Conservation (phyloP, 2,797 vertebrate species). For the Phrynocephalus vlangalii region DNA sequence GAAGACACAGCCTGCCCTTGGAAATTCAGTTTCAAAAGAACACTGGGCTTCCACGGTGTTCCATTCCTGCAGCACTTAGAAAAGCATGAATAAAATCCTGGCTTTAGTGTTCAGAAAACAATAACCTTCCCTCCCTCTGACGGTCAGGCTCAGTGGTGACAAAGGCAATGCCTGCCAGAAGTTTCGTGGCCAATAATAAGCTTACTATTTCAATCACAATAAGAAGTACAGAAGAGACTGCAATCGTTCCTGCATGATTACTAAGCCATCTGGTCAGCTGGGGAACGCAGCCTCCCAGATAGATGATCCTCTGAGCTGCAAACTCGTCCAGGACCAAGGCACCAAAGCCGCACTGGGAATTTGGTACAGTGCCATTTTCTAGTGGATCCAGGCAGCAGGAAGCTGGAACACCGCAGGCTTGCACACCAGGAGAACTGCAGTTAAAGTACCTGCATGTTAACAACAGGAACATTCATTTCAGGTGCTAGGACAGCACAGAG, state of each 20-base stretch:
- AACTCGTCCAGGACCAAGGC: slow-evolving; percentile 78
- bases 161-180: slow-evolving; percentile 77
- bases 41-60: neutral
- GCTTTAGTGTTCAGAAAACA: neutral
- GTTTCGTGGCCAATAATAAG: slow-evolving; percentile 74
- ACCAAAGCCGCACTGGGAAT: slow-evolving; percentile 85
- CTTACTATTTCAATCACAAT: slow-evolving; percentile 79
- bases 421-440: slow-evolving; percentile 86
- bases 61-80: neutral
- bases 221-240: neutral
- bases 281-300: slow-evolving; percentile 84
- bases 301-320: slow-evolving; percentile 75
- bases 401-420: slow-evolving; percentile 88
- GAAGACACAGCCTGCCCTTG: neutral
- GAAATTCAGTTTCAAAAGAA: neutral
- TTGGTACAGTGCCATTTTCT: slow-evolving; percentile 84
- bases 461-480: neutral
- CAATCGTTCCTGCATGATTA: slow-evolving; percentile 70
- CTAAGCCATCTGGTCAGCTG: slow-evolving; percentile 83
- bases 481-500: neutral
- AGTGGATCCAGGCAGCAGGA: slow-evolving; percentile 89
- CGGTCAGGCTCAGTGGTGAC: slow-evolving; percentile 9
- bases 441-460: slow-evolving; percentile 87
- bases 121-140: neutral
- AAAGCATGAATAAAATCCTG: neutral